Conservation (phyloP, 2,888 invertebrate species). For the Arrhopalites spinosus region DNA sequence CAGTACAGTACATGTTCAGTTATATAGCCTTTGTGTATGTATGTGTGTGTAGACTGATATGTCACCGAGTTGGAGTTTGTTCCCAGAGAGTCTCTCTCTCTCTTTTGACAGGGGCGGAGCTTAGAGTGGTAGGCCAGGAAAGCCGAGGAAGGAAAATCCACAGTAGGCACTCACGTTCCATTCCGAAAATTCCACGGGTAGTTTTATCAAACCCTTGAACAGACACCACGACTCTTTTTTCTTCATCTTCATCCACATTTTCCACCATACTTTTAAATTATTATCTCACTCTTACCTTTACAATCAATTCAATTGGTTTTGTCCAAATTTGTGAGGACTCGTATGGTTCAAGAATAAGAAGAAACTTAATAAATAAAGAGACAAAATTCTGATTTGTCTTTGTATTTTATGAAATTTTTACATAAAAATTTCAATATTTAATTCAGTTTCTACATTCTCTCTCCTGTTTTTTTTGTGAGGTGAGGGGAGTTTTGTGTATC, state of each 20-base stretch:
- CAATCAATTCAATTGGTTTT: too few relatives aligned
- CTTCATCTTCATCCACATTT: not conserved
- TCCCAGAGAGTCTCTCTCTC: slow-evolving; percentile 37
- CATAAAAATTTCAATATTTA: too few relatives aligned
- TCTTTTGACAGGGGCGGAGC: slow-evolving; percentile 36
- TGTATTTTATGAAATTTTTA: too few relatives aligned
- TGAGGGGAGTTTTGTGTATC: too few relatives aligned
- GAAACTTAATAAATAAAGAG: too few relatives aligned
- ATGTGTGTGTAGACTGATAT: slow-evolving; percentile 5
- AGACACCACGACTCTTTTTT: not conserved
- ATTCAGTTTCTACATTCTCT: too few relatives aligned
- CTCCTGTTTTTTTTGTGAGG: too few relatives aligned
- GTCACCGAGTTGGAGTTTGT: slow-evolving; percentile 35
- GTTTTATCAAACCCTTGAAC: slow-evolving; percentile 25
- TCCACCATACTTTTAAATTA: not conserved
- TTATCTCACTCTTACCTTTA: too few relatives aligned
- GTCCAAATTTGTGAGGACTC: too few relatives aligned
- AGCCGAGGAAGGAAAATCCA: slow-evolving; percentile 23
- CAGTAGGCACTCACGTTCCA: slow-evolving; percentile 32
- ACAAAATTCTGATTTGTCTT: too few relatives aligned
- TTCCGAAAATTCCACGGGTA: slow-evolving; percentile 35
- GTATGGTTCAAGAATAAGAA: too few relatives aligned
- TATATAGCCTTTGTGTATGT: not conserved
- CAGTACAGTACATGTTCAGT: not conserved
- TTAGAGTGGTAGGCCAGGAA: slow-evolving; percentile 18